Base-by-base conservation (phyloP, 30 jellyfish, hydroid and myxozoan genomes). In the Chrysaora quinquecirrha region DNA sequence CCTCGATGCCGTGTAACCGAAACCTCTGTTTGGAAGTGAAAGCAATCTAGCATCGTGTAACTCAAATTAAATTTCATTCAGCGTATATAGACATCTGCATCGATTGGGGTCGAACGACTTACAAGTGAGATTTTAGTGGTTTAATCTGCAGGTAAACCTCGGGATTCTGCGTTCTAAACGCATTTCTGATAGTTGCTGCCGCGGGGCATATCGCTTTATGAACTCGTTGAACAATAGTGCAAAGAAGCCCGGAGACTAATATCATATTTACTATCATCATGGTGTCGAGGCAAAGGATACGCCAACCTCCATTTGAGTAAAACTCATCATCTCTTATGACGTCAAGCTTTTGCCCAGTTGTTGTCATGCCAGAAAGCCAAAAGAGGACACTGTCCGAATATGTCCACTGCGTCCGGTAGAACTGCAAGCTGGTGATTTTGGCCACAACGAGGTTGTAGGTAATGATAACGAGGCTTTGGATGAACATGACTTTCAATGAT, bases 221-320 rank as follows among this genome's bases (percentile, higher is more conserved):
- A 32, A 66, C 43, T 32, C 63, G 49, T 22, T 31, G 0, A 20
- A 47, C 83, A 10, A 67, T 50, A 9, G 83, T n/a, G 76, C 90
- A 80, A n/a, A 52, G 67, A 46, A 80, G 61, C 29, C 90, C 73
- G 9, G 90, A 67, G 38, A 67, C 19, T 31, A 64, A 28, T 19
- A 80, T 28, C 21, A 66, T 12, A 30, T 67, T 80, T 0, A 48
- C 83, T 28, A 80, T 33, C 90, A 80, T 80, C 0, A 58, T 75
- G 11, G 63, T 21, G 48, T 65, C 83, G 48, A 80, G 47, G 32
- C 83, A 80, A n/a, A 80, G 19, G 11, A 66, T 67, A 16, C 90
- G 90, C 90, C 90, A 80, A 65, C 90, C 90, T 66, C 90, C 90
- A 30, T 67, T 20, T 30, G 76, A 49, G 43, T 80, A 80, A 25